Evolutionary conservation across 2,797 vertebrate species (phyloP), one percentile per base, ranked within the genome.

Genomic region (Lepus townsendii): DNA sequence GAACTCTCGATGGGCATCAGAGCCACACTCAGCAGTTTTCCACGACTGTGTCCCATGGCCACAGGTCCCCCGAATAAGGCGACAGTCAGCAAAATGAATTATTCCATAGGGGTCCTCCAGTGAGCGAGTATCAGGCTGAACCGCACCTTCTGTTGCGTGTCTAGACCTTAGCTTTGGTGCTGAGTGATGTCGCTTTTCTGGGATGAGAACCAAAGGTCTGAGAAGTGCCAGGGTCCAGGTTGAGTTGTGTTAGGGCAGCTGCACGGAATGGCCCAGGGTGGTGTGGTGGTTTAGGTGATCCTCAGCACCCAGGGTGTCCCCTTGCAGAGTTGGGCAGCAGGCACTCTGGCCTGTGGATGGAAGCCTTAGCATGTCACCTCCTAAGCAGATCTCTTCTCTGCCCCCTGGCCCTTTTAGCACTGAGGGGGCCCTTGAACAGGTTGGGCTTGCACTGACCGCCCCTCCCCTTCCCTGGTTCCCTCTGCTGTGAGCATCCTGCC

Each of bases 131-230:
- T 52, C 22, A 83, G 52, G 13, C 60, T 90, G 73, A 54, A 16
- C 30, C 62, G 0, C 10, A 26, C 65, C 54, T 86, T 73, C 62
- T 91, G 42, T 84, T 47, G 22, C 75, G 6, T 62, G 24, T 79
- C 84, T 73, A 91, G 71, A 86, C n/a, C 7, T 0, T 8, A 78
- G 50, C 57, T 76, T 76, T 77, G 30, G 6, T 4, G 24, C 6
- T 35, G 42, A 27, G 26, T 0, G 32, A 3, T 80, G 24, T 1
- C 22, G 4, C 63, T 86, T 80, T 77, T 38, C 26, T 38, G 20
- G 22, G 62, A 52, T 92, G 76, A 79, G 38, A 88, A 86, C 79
- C 71, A 73, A 87, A 93, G 32, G 32, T 77, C 71, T 84, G 62
- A 87, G n/a, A 72, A 73, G 65, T 30, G 5, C 86, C 12, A 68